phyloP scores from a whole-genome alignment of 2,888 invertebrate genomes.

The Drosophila bunnanda region DNA sequence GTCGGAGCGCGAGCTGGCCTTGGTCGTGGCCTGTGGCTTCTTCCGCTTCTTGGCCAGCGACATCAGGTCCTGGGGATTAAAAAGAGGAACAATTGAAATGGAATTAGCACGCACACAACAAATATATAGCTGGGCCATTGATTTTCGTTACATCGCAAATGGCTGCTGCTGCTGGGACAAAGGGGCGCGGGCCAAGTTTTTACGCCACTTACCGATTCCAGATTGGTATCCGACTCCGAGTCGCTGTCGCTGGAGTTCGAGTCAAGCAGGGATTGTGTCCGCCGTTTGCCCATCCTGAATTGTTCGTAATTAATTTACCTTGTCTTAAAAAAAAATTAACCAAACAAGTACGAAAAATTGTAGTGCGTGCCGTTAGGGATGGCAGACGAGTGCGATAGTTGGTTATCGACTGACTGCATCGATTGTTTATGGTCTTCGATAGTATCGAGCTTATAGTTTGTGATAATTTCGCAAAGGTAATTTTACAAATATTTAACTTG shows the following conservation, averaged over 20 bases:
- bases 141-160: conserved; percentile 38
- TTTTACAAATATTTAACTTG: neutral
- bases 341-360: conserved; percentile 20
- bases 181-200: conserved; percentile 14
- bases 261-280: conserved; percentile 92
- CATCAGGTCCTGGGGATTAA: conserved; percentile 88
- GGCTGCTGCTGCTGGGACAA: conserved; percentile 19
- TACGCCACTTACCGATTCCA: conserved; percentile 90
- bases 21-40: conserved; percentile 85
- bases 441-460: neutral
- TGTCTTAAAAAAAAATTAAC: conserved; percentile 27
- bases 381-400: conserved; percentile 16
- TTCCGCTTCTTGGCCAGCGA: conserved; percentile 92
- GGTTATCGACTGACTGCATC: neutral
- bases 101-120: neutral
- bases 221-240: conserved; percentile 90
- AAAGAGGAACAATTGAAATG: neutral
- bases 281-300: conserved; percentile 90
- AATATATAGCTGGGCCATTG: conserved; percentile 19
- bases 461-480: neutral
- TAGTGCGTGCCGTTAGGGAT: conserved; percentile 21
- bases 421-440: neutral
- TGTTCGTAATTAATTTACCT: neutral
- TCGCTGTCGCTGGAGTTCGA: conserved; percentile 93
- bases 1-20: conserved; percentile 83